Evolutionary conservation across 2,113 vertebrate genomes (phyloP), one percentile per base, ranked within the genome.

Genomic region (Lagopus leucura): DNA sequence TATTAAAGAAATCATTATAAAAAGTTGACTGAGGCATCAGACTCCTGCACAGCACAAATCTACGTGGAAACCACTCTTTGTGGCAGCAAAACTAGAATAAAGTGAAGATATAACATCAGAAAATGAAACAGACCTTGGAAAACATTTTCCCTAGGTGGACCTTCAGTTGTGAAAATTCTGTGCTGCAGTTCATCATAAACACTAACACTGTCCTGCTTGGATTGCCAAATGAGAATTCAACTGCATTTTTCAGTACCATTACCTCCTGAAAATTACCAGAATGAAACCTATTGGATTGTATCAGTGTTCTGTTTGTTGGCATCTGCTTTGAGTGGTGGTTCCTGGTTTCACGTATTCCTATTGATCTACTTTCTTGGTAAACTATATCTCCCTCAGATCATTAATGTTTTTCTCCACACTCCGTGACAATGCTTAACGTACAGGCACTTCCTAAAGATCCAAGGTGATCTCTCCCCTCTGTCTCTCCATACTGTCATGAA

Each of bases 401-500:
- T 88, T 92, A 94, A 81, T 1, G 11, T 64, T 90, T 75, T 79
- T 28, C 40, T 93, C 61, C 32, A 17, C 38, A 63, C 40, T 81
- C 72, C 67, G 42, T 3, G 4, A 83, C 72, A 63, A 67, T 47
- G 70, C 93, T 96, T 83, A 74, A 63, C 55, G 69, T 16, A 63
- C 45, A 94, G 82, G 64, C 57, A 67, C 76, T 86, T 96, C 69
- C 80, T 48, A 83, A 80, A 90, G 61, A 52, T 71, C 75, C 69
- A 52, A n/a, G 85, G 47, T 87, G 81, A 93, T 87, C 89, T 91
- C 84, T 95, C 81, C 66, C 63, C 86, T 94, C 63, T 45, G n/a
- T 69, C 34, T 93, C 70, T 72, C 73, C 63, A 36, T 34, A 24
- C 17, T 65, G 3, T 79, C 92, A 75, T 82, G 81, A 84, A 92